phyloP scores from a whole-genome alignment of 2,113 vertebrate genomes.

The Orycteropus afer region DNA sequence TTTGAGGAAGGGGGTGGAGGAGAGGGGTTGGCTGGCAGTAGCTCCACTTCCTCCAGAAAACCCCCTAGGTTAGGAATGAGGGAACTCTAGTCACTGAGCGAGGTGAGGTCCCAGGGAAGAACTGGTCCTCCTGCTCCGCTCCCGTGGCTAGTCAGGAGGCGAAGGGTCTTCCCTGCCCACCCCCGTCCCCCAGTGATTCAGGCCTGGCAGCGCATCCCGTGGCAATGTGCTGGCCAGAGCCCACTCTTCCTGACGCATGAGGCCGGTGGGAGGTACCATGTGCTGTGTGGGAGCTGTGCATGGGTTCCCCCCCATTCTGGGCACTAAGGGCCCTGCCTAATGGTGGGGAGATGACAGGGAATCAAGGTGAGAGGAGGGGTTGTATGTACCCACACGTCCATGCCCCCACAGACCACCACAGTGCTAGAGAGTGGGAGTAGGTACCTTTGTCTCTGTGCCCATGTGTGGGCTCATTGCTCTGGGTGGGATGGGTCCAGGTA shows the following conservation, averaged over 20 bases:
- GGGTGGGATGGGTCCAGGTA: neutral
- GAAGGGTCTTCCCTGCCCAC: constrained; percentile 48
- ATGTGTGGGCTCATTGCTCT: neutral
- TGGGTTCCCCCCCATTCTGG: constrained; percentile 42
- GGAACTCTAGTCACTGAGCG: neutral
- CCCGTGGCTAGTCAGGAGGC: neutral
- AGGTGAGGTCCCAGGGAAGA: neutral
- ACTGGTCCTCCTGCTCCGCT: neutral
- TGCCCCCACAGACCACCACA: neutral
- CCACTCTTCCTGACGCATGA: constrained; percentile 72
- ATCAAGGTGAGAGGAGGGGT: neutral
- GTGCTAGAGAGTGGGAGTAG: neutral
- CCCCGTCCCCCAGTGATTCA: constrained; percentile 69
- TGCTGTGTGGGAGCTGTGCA: constrained; percentile 52
- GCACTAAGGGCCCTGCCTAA: constrained; percentile 32
- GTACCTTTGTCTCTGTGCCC: neutral
- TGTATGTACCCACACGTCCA: neutral
- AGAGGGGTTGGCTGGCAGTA: constrained; percentile 47
- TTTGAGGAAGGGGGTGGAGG: constrained; percentile 82
- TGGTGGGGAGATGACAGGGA: constrained; percentile 2
- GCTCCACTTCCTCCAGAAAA: neutral
- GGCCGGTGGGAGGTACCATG: constrained; percentile 67
- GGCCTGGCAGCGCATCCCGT: constrained; percentile 66
- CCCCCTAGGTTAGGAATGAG: neutral
- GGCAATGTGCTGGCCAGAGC: constrained; percentile 67